These are phyloP conservation scores for Tapirus terrestris DNA, from an alignment of 2,113 vertebrate genomes.

Conservation along the genomic window DNA sequence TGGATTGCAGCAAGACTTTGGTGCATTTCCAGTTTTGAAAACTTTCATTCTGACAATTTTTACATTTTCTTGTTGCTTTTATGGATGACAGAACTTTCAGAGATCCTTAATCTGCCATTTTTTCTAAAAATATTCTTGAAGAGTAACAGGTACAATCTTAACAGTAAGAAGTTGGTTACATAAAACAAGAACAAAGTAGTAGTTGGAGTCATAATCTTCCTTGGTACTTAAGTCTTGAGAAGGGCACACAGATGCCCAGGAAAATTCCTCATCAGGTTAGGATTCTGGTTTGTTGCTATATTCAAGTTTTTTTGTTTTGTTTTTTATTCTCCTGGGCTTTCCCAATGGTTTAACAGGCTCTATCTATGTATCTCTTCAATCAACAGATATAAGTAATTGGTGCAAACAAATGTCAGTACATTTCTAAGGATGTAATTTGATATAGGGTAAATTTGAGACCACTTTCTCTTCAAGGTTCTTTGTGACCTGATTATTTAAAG, in stretches of 20 bases:
- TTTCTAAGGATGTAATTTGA: background rate
- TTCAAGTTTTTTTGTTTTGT: background rate
- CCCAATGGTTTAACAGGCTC: background rate
- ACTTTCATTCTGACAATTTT: background rate
- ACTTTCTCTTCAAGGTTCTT: too few species aligned
- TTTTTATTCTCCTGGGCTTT: background rate
- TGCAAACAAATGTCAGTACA: background rate
- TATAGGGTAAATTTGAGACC: background rate
- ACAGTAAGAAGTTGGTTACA: background rate
- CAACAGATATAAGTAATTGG: background rate
- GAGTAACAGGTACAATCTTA: too few species aligned
- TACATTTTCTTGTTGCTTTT: background rate
- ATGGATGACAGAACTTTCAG: background rate
- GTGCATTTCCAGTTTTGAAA: background rate
- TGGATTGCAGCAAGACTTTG: too few species aligned
- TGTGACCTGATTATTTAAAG: too few species aligned
- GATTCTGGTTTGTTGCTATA: background rate
- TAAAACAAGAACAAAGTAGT: background rate
- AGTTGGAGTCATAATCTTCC: background rate
- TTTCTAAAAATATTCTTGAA: background rate
- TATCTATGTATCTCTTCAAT: background rate
- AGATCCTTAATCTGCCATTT: background rate
- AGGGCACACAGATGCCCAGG: background rate
- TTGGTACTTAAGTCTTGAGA: background rate
- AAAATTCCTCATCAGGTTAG: background rate